These are phyloP conservation scores for Tetramorium alpestre DNA, from an alignment of 1,140 invertebrate genomes.

Conservation along the genomic window DNA sequence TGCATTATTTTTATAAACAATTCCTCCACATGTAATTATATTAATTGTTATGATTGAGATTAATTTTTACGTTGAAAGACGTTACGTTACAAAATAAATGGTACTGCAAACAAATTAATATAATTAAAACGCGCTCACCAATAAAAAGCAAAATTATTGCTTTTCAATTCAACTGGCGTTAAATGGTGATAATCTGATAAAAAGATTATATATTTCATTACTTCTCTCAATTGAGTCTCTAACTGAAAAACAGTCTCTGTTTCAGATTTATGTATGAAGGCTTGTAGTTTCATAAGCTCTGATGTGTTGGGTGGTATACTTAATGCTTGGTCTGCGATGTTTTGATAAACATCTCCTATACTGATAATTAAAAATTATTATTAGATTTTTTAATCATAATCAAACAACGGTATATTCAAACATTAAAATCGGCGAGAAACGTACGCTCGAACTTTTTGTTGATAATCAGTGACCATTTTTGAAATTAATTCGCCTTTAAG, in stretches of 20 bases:
- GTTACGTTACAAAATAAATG: neutral
- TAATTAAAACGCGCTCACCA: slow-evolving; percentile 86
- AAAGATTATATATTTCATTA: slow-evolving; percentile 90
- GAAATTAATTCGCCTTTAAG: slow-evolving; percentile 90
- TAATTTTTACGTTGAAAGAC: neutral
- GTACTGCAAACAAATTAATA: neutral
- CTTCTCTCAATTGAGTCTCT: slow-evolving; percentile 90
- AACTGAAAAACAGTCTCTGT: slow-evolving; percentile 90
- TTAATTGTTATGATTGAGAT: neutral
- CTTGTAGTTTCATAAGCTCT: slow-evolving; percentile 93
- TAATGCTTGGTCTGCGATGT: slow-evolving; percentile 92
- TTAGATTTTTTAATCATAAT: neutral
- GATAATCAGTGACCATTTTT: slow-evolving; percentile 93
- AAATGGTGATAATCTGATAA: slow-evolving; percentile 92
- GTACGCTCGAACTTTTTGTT: slow-evolving; percentile 91
- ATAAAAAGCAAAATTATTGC: slow-evolving; percentile 94
- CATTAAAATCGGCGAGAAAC: slow-evolving; percentile 68
- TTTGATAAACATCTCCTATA: slow-evolving; percentile 94
- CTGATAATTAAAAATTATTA: slow-evolving; percentile 83
- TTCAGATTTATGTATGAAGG: slow-evolving; percentile 92
- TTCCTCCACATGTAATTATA: neutral
- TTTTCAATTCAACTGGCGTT: slow-evolving; percentile 93
- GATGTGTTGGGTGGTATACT: slow-evolving; percentile 93
- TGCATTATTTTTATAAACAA: neutral
- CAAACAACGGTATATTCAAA: neutral